A percentile compares a stretch with the other conserved stretches of the same genome.
phyloP scores from a whole-genome alignment of 2,113 vertebrate species.

The Callipepla squamata region DNA sequence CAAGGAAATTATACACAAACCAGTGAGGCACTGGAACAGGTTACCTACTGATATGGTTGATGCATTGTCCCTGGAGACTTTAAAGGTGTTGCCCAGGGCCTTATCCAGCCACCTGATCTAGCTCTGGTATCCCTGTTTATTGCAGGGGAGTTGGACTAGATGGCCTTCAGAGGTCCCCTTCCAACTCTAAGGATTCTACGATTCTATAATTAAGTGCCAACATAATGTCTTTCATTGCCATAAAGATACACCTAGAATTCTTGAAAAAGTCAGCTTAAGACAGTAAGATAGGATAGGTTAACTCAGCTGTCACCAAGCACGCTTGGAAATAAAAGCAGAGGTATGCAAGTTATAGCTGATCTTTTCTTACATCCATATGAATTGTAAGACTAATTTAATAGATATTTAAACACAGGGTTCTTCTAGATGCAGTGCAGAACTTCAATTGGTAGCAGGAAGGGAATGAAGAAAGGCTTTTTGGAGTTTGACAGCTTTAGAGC shows the following conservation, averaged over 20 bases:
- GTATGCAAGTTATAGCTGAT: background rate
- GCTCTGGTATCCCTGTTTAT: too few species aligned
- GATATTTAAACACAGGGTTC: background rate
- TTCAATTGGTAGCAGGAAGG: background rate
- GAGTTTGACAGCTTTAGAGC: background rate
- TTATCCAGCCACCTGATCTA: too few species aligned
- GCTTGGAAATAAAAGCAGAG: background rate
- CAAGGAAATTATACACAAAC: background rate
- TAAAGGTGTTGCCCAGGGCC: too few species aligned
- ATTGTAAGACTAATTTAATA: rapidly evolving
- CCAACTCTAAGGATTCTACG: too few species aligned
- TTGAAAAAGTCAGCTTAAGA: background rate
- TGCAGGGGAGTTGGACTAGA: too few species aligned
- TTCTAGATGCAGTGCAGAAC: background rate
- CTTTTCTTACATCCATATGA: background rate
- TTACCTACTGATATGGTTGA: too few species aligned
- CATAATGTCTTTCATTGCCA: background rate
- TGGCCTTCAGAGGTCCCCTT: too few species aligned
- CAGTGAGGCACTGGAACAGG: too few species aligned
- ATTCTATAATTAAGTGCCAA: rapidly evolving
- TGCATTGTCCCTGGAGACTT: too few species aligned
- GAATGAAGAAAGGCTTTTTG: background rate
- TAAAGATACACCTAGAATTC: background rate
- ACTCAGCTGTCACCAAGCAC: background rate
- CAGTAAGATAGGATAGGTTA: background rate